A percentile compares a stretch with the other conserved stretches of the same genome.
Evolutionary conservation across 2,888 invertebrate species (phyloP).

Genomic region (Creontiades dilutus): DNA sequence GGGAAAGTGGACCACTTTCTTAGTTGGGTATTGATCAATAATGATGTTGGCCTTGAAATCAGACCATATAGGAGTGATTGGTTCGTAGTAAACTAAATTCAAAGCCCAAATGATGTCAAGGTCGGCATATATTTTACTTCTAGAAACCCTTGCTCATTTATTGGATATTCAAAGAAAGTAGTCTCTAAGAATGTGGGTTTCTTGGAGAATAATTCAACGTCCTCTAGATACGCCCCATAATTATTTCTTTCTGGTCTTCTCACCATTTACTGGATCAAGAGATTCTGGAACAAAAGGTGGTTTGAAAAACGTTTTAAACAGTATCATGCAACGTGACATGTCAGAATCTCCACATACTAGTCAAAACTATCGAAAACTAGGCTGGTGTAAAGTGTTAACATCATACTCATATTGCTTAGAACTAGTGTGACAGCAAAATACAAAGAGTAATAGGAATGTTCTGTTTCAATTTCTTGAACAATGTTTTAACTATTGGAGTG

Average conservation of each 20-base stretch:
- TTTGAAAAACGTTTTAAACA: conserved; percentile 77
- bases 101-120: not conserved
- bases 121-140: not conserved
- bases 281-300: conserved; percentile 39
- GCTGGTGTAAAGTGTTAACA: not conserved
- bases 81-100: not conserved
- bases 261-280: not conserved
- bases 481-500: not conserved
- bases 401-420: not conserved
- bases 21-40: not conserved
- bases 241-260: not conserved
- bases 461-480: conserved; percentile 30
- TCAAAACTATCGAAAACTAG: conserved; percentile 77
- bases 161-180: not conserved
- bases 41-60: conserved; percentile 38
- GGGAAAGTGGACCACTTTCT: conserved; percentile 39
- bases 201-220: not conserved
- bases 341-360: conserved; percentile 77
- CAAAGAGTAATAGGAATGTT: conserved; percentile 1
- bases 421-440: not conserved
- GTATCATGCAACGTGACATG: conserved; percentile 78
- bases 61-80: conserved; percentile 21
- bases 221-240: not conserved
- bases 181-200: not conserved
- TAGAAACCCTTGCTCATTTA: not conserved